Conservation (phyloP, 2,113 vertebrate genomes). For the Microcebus murinus region DNA sequence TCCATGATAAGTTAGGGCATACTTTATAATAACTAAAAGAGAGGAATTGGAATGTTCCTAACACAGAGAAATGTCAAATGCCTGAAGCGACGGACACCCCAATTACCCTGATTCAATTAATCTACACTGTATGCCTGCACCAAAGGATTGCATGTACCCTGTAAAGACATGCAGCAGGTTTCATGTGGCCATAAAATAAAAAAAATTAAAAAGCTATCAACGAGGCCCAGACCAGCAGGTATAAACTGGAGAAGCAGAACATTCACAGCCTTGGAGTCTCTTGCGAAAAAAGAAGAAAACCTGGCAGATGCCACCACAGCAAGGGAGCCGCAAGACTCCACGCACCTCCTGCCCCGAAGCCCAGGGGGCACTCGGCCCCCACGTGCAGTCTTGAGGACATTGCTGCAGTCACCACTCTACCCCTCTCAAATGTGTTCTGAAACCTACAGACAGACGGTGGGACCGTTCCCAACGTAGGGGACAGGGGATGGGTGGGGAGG, state of each 20-base stretch:
- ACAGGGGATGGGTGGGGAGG: too few species aligned
- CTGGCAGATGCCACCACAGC: not conserved
- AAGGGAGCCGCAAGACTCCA: too few species aligned
- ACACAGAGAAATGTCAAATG: too few species aligned
- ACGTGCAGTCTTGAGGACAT: accelerated
- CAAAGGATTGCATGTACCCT: too few species aligned
- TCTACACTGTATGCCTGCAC: too few species aligned
- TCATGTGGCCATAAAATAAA: not conserved
- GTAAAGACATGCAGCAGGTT: too few species aligned
- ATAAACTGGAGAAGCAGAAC: not conserved
- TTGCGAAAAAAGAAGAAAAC: not conserved
- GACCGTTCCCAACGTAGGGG: accelerated
- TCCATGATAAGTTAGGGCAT: too few species aligned
- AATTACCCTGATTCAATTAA: too few species aligned
- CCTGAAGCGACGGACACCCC: too few species aligned
- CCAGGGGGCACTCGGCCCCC: accelerated
- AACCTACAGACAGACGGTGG: not conserved
- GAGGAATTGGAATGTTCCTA: too few species aligned
- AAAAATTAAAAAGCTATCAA: not conserved
- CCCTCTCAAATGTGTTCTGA: not conserved
- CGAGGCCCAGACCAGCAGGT: not conserved
- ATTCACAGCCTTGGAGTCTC: not conserved
- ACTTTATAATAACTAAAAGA: too few species aligned
- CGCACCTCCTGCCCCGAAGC: accelerated
- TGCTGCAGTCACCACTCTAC: not conserved